A percentile compares a stretch with the other conserved stretches of the same genome.
Evolutionary conservation across 2,888 invertebrate species (phyloP).

Genomic region (Pheosia gnoma): DNA sequence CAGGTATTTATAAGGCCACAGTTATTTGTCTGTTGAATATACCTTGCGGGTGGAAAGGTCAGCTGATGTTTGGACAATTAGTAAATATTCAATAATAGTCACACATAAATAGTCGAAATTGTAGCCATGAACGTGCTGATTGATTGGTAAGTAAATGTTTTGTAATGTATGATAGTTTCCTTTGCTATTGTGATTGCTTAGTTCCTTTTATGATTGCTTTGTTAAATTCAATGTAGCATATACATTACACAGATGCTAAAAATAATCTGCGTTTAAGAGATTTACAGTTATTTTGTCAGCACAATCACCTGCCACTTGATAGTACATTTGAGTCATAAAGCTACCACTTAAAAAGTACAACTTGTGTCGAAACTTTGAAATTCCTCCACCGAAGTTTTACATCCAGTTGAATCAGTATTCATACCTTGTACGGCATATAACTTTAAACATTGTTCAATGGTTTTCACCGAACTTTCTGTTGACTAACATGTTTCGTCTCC

Average conservation of each 20-base stretch:
- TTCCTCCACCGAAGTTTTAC: not conserved
- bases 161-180: not conserved
- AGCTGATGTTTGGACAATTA: constrained; percentile 43
- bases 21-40: constrained; percentile 40
- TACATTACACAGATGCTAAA: no score
- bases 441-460: not conserved
- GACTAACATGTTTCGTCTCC: not conserved
- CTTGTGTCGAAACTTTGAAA: not conserved
- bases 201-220: no score
- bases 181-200: not conserved
- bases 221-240: no score
- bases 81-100: constrained; percentile 17
- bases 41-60: constrained; percentile 31
- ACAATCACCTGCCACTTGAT: no score
- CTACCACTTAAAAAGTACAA: not conserved
- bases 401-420: constrained; percentile 1
- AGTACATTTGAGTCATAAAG: no score
- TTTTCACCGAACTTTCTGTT: constrained; percentile 5
- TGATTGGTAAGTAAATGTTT: not conserved
- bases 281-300: no score
- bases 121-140: not conserved
- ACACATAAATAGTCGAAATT: not conserved
- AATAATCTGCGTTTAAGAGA: no score
- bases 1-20: constrained; percentile 27
- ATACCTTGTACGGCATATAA: constrained; percentile 1